Evolutionary conservation across 2,888 invertebrate species (phyloP).

Genomic region (Leptopilina syphax): DNA sequence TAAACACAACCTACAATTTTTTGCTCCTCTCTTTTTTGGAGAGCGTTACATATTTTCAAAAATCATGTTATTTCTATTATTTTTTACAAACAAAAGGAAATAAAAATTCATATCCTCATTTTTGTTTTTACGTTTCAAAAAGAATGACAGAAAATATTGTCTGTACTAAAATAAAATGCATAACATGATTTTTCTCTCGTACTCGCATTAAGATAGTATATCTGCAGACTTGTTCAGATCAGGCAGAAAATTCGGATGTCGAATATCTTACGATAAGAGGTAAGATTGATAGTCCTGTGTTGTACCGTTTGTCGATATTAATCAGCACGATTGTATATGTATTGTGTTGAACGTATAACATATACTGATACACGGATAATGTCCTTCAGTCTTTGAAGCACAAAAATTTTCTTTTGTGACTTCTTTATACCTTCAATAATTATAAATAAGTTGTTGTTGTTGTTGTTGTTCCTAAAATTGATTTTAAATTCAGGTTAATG

Average conservation of each 20-base stretch:
- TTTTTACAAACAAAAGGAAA: too few species aligned
- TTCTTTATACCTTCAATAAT: neutral
- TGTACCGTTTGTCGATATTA: slow-evolving; percentile 33
- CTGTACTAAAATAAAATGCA: slow-evolving; percentile 15
- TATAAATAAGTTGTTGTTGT: neutral
- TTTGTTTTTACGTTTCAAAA: neutral
- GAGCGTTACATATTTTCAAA: neutral
- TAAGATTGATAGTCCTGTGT: slow-evolving; percentile 35
- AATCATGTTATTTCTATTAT: neutral
- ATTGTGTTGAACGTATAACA: slow-evolving; percentile 12
- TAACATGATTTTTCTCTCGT: slow-evolving; percentile 38
- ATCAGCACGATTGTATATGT: slow-evolving; percentile 36
- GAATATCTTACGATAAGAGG: slow-evolving; percentile 34
- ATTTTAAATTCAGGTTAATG: neutral
- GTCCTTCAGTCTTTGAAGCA: slow-evolving; percentile 1
- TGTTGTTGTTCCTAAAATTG: neutral
- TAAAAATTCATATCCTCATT: neutral
- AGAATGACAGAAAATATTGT: slow-evolving; percentile 1
- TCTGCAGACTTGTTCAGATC: slow-evolving; percentile 22
- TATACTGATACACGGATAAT: neutral
- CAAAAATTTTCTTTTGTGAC: slow-evolving; percentile 7
- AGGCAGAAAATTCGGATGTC: slow-evolving; percentile 29
- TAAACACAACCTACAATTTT: too few species aligned
- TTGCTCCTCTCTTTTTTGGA: too few species aligned
- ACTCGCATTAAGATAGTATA: slow-evolving; percentile 25